phyloP scores from a whole-genome alignment of 2,888 invertebrate species.

The Drosophila sordidula region DNA sequence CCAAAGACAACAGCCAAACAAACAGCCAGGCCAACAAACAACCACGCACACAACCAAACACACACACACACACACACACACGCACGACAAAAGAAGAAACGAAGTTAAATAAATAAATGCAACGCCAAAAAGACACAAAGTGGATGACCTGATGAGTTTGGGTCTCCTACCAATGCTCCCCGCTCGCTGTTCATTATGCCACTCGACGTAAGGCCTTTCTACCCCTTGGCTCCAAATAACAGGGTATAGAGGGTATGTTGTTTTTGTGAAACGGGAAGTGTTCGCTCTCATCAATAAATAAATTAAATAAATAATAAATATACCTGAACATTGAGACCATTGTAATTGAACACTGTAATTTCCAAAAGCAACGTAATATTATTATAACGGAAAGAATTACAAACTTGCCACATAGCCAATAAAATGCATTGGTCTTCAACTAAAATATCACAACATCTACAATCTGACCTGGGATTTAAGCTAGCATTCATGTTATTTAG shows the following conservation, averaged over 20 bases:
- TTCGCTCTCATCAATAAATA: no score
- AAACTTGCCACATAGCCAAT: no score
- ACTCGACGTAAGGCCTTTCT: background rate
- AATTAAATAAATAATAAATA: no score
- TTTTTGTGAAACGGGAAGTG: background rate
- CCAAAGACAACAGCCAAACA: conserved; percentile 28
- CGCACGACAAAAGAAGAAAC: conserved; percentile 19
- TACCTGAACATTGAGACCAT: no score
- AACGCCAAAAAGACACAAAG: conserved; percentile 34
- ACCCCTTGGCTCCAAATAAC: no score
- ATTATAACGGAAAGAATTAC: no score
- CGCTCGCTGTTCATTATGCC: conserved; percentile 16
- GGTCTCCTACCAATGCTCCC: background rate
- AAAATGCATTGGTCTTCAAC: no score
- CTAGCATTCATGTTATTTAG: no score
- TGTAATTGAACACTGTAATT: no score
- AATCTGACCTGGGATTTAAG: no score
- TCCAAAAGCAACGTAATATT: no score
- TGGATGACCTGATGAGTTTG: conserved; percentile 7
- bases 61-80: conserved; percentile 17
- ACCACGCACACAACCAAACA: conserved; percentile 19
- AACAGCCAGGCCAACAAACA: conserved; percentile 39
- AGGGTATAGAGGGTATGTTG: conserved; percentile 1
- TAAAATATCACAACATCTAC: no score
- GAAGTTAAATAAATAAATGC: conserved; percentile 55